Evolutionary conservation across 2,113 vertebrate species (phyloP).

Genomic region (Caranx ignobilis): DNA sequence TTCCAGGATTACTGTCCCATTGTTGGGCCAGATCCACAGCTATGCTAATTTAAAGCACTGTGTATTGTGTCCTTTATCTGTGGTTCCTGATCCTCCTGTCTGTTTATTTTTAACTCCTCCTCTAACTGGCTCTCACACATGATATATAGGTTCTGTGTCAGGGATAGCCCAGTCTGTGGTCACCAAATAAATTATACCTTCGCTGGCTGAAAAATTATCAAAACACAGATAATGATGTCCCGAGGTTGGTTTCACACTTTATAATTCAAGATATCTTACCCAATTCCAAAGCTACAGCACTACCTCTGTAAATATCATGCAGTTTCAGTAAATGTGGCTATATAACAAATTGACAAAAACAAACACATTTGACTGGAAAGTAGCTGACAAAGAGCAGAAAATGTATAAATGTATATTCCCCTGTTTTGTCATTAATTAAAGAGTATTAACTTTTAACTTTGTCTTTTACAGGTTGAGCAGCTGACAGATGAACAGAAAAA

Average conservation of each 20-base stretch:
- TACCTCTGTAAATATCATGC: not conserved
- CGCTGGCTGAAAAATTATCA: conserved; percentile 26
- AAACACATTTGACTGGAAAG: not conserved
- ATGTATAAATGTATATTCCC: not conserved
- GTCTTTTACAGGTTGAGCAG: conserved; percentile 80
- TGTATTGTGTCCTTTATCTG: conserved; percentile 77
- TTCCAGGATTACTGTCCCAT: conserved; percentile 81
- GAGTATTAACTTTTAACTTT: conserved; percentile 1
- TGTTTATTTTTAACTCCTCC: conserved; percentile 80
- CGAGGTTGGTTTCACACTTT: not conserved
- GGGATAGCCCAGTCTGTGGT: conserved; percentile 12
- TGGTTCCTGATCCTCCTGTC: conserved; percentile 71
- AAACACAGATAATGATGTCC: conserved; percentile 13
- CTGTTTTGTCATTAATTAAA: no score
- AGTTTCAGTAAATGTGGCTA: not conserved
- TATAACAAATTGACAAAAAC: not conserved
- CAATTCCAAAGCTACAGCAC: not conserved
- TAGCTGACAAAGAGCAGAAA: not conserved
- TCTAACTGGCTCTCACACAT: conserved; percentile 56
- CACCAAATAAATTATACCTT: conserved; percentile 22
- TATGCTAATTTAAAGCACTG: conserved; percentile 82
- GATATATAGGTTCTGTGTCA: conserved; percentile 57
- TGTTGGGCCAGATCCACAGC: conserved; percentile 77
- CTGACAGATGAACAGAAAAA: conserved; percentile 86
- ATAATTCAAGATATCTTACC: not conserved